phyloP scores from a whole-genome alignment of 2,113 vertebrate species.

The Sclerurus mexicanus region DNA sequence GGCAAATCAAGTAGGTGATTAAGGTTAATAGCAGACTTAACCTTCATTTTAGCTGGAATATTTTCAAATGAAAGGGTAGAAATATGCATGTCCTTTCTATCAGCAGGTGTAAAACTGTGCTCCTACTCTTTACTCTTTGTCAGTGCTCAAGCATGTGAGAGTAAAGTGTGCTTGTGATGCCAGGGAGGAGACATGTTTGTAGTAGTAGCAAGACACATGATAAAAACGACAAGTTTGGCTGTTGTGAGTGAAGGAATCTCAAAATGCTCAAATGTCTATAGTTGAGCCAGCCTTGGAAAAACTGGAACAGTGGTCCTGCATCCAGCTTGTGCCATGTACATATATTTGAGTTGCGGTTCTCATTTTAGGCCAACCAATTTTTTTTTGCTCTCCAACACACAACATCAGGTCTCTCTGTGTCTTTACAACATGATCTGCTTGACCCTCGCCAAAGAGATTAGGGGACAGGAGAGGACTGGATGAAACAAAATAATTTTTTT shows the following conservation, averaged over 20 bases:
- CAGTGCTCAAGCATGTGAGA: background rate
- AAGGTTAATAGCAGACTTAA: background rate
- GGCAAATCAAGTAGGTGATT: background rate
- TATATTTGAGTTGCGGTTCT: background rate
- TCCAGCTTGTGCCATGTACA: fast-evolving
- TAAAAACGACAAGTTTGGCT: background rate
- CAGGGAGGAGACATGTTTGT: background rate
- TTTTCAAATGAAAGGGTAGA: background rate
- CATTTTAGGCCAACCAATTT: background rate
- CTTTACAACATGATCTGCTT: background rate
- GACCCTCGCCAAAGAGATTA: background rate
- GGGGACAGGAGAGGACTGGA: background rate
- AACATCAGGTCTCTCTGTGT: background rate
- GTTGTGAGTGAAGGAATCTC: background rate
- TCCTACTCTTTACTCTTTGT: background rate
- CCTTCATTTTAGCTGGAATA: background rate
- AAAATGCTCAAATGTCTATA: background rate
- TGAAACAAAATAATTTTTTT: background rate
- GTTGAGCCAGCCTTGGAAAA: background rate
- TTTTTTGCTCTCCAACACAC: background rate
- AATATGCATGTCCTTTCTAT: background rate
- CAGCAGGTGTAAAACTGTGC: background rate
- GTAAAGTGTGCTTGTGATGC: background rate
- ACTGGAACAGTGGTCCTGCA: background rate
- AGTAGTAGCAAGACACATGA: background rate